Percentiles rank a stretch among this genome's conserved stretches.
Evolutionary conservation across 2,113 vertebrate genomes (phyloP).

Genomic region (Hippopotamus amphibius): DNA sequence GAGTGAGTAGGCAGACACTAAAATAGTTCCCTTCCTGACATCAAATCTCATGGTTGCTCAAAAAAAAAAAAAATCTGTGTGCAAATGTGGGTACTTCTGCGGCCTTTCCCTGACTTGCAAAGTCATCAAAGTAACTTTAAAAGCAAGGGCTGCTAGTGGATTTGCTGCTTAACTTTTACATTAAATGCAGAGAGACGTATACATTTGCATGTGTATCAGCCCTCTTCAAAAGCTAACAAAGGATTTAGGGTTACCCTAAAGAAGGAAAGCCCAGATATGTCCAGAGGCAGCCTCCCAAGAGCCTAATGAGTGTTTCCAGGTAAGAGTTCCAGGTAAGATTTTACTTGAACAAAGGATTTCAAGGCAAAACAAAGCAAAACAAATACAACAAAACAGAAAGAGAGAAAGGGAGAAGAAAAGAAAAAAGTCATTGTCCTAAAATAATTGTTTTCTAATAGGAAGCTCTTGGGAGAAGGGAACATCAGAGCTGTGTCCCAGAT

Average conservation of each 20-base stretch:
- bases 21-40: not conserved
- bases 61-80: not conserved
- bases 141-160: not conserved
- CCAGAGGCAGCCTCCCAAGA: not conserved
- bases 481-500: not conserved
- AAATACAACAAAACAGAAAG: not conserved
- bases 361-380: not conserved
- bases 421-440: not conserved
- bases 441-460: not conserved
- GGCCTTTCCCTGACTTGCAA: slow-evolving; percentile 2
- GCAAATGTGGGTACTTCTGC: not conserved
- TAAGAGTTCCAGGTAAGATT: not conserved
- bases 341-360: slow-evolving; percentile 9
- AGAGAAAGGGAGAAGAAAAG: not conserved
- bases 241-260: not conserved
- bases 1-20: not conserved
- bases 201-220: not conserved
- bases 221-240: slow-evolving; percentile 40
- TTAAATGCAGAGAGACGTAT: not conserved
- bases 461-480: not conserved
- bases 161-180: slow-evolving; percentile 15
- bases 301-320: not conserved
- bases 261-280: not conserved
- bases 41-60: not conserved
- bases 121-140: slow-evolving; percentile 33